phyloP scores from a whole-genome alignment of 2,888 invertebrate species.

The Amphipyra berbera region DNA sequence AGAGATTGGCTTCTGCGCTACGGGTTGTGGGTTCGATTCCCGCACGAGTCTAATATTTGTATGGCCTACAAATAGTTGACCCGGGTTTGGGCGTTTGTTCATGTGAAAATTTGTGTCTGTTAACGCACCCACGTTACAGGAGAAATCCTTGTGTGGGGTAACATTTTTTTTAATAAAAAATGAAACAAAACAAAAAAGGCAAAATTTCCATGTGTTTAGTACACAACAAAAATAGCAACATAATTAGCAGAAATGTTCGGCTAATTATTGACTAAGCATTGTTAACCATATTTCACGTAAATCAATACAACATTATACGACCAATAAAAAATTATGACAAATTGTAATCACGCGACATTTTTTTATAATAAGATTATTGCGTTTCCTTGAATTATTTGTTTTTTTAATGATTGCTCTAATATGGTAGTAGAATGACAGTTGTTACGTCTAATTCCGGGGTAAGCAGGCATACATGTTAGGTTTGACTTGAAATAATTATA shows the following conservation, averaged over 20 bases:
- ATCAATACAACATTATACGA: conserved; percentile 34
- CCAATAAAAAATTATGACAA: conserved; percentile 38
- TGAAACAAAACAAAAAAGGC: no score
- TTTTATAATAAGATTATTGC: conserved; percentile 10
- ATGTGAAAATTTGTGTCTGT: no score
- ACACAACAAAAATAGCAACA: no score
- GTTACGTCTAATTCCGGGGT: conserved; percentile 16
- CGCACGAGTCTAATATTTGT: no score
- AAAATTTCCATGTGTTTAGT: no score
- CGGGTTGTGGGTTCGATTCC: no score
- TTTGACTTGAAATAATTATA: background rate
- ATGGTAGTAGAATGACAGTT: conserved; percentile 26
- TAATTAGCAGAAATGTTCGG: background rate
- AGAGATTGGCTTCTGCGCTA: no score
- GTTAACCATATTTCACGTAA: conserved; percentile 11
- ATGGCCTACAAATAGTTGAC: no score
- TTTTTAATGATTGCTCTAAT: conserved; percentile 11
- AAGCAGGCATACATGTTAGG: background rate
- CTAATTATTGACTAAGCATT: conserved; percentile 20
- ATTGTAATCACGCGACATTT: conserved; percentile 42
- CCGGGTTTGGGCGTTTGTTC: no score
- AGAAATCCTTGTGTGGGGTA: no score
- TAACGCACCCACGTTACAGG: no score
- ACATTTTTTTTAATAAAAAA: no score
- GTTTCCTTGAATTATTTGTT: conserved; percentile 22